Evolutionary conservation across 2,113 vertebrate genomes (phyloP).

Genomic region (Anhinga rufa): DNA sequence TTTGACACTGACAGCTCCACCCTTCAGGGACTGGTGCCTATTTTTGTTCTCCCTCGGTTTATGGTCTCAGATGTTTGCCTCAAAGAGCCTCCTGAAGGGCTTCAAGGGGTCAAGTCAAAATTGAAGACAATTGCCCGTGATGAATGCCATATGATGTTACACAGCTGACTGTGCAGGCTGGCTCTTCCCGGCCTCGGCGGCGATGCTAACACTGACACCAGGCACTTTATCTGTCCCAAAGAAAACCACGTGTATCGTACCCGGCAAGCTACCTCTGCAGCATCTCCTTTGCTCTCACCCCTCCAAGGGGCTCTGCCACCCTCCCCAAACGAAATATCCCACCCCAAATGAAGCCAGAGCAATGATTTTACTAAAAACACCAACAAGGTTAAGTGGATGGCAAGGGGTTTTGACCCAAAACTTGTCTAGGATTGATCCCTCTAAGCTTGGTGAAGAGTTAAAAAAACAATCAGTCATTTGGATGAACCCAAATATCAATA

Average conservation of each 20-base stretch:
- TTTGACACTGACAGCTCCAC: neutral
- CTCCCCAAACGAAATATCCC: neutral
- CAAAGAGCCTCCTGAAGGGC: neutral
- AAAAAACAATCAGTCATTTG: neutral
- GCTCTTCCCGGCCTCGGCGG: fast-evolving
- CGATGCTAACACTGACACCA: no score
- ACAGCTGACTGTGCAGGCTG: fast-evolving
- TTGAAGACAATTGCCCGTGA: fast-evolving
- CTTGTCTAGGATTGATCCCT: neutral
- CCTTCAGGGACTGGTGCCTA: neutral
- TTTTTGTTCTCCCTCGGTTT: neutral
- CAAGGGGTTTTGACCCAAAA: neutral
- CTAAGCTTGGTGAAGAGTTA: neutral
- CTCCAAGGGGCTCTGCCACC: neutral
- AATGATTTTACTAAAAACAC: neutral
- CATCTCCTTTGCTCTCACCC: neutral
- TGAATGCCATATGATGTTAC: fast-evolving
- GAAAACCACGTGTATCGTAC: fast-evolving
- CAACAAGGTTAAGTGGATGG: fast-evolving
- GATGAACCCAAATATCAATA: neutral
- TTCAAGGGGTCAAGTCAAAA: neutral
- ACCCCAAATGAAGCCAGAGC: neutral
- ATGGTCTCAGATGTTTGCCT: neutral
- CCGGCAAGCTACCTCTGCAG: no score
- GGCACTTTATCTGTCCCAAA: neutral